These are phyloP conservation scores for Agriopis aurantiaria DNA, from an alignment of 2,888 invertebrate genomes.

Conservation along the genomic window DNA sequence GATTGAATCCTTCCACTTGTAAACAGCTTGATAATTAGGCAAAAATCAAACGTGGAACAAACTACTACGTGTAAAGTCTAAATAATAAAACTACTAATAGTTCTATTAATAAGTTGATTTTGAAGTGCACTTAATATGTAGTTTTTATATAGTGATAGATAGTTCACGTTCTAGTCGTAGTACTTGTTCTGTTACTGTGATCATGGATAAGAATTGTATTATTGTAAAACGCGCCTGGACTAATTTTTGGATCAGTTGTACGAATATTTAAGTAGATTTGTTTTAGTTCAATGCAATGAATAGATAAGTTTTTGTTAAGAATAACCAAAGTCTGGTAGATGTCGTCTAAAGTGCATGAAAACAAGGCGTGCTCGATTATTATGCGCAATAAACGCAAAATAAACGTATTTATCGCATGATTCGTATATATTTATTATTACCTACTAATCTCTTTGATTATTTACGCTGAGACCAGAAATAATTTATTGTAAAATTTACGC, in stretches of 20 bases:
- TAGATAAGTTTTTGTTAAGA: not conserved
- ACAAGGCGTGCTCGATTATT: not conserved
- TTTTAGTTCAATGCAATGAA: not conserved
- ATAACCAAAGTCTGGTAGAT: not conserved
- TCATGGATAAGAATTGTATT: not conserved
- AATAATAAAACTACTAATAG: not conserved
- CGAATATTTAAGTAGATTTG: not conserved
- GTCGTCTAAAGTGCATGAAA: not conserved
- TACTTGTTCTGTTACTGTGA: not conserved
- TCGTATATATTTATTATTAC: not conserved
- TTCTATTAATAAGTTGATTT: not conserved
- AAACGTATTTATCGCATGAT: conserved; percentile 16
- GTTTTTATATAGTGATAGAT: not conserved
- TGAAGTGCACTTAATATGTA: conserved; percentile 21
- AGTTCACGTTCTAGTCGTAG: conserved; percentile 3
- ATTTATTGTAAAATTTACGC: not conserved
- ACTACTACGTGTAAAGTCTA: not conserved
- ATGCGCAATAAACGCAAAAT: not conserved
- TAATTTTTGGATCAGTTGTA: not conserved
- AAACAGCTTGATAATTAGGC: no score
- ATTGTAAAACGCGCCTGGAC: not conserved
- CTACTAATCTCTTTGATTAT: not conserved
- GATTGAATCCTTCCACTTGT: not conserved
- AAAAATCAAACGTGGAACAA: not conserved
- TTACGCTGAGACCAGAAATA: not conserved